A percentile compares a stretch with the other conserved stretches of the same genome.
These are phyloP conservation scores for Marasmarcha lunaedactyla DNA, from an alignment of 2,888 invertebrate species.

Conservation along the genomic window DNA sequence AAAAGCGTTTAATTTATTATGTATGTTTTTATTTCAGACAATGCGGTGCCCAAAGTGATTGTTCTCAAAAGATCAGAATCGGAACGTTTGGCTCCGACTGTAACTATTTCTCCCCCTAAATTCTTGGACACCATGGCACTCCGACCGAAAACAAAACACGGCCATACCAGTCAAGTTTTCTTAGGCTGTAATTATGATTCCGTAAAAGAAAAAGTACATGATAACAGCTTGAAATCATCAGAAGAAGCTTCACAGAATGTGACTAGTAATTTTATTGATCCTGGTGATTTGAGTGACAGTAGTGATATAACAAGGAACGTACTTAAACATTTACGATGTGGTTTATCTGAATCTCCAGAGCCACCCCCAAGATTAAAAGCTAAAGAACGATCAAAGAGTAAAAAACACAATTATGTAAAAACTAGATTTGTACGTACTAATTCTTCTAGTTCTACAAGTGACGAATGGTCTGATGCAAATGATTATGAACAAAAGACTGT, in stretches of 20 bases:
- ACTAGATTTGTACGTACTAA: constrained; percentile 58
- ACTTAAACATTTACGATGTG: constrained; percentile 45
- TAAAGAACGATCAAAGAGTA: constrained; percentile 44
- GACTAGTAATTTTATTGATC: constrained; percentile 24
- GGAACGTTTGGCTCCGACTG: constrained; percentile 44
- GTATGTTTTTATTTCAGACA: constrained; percentile 49
- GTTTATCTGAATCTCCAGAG: constrained; percentile 56
- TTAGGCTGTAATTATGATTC: constrained; percentile 23
- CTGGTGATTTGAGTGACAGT: constrained; percentile 51
- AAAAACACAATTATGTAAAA: constrained; percentile 63
- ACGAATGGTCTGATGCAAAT: constrained; percentile 62
- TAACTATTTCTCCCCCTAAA: constrained; percentile 63
- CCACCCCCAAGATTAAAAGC: constrained; percentile 56
- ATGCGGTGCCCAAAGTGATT: constrained; percentile 49
- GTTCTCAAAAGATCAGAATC: constrained; percentile 58
- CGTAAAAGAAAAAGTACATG: constrained; percentile 20
- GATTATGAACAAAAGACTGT: constrained; percentile 59
- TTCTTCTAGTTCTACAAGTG: constrained; percentile 59
- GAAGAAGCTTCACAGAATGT: not conserved
- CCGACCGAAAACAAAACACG: constrained; percentile 73
- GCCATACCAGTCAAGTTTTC: constrained; percentile 74
- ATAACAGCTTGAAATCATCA: constrained; percentile 11
- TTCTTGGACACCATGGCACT: constrained; percentile 89
- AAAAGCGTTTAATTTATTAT: too few relatives aligned
- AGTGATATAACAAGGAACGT: constrained; percentile 57